These are phyloP conservation scores for Apolygus lucorum DNA, from an alignment of 1,140 invertebrate species.

Conservation along the genomic window DNA sequence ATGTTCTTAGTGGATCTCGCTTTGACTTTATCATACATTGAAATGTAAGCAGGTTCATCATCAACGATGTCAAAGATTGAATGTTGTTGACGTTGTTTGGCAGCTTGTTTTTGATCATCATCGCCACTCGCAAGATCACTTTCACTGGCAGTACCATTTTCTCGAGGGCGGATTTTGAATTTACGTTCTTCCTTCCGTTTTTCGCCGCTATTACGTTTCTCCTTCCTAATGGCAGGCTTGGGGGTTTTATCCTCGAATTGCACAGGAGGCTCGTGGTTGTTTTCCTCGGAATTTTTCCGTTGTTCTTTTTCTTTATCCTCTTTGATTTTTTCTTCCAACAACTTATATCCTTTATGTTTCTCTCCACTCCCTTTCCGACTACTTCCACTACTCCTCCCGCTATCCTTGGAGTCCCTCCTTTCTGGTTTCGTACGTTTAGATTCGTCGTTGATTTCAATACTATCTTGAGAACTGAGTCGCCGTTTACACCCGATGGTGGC, in stretches of 20 bases:
- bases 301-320: slow-evolving; percentile 44
- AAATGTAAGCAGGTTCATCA: slow-evolving; percentile 83
- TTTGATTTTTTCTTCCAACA: slow-evolving; percentile 47
- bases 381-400: slow-evolving; percentile 34
- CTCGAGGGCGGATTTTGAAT: slow-evolving; percentile 34
- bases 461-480: slow-evolving; percentile 67
- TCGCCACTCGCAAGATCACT: slow-evolving; percentile 52
- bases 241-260: slow-evolving; percentile 22
- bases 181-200: slow-evolving; percentile 33
- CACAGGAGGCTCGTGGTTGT: background rate
- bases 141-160: slow-evolving; percentile 35
- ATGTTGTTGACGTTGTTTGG: slow-evolving; percentile 59
- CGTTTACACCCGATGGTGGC: slow-evolving; percentile 56
- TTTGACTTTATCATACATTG: slow-evolving; percentile 98
- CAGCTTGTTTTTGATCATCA: slow-evolving; percentile 50
- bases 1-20: slow-evolving; percentile 85
- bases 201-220: slow-evolving; percentile 32
- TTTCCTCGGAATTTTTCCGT: slow-evolving; percentile 30
- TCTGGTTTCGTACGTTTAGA: slow-evolving; percentile 58
- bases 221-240: slow-evolving; percentile 28
- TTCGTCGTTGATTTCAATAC: slow-evolving; percentile 55
- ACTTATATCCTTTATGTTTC: slow-evolving; percentile 43
- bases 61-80: slow-evolving; percentile 88
- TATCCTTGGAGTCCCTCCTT: slow-evolving; percentile 64
- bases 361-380: slow-evolving; percentile 33